Percentiles rank a stretch among this genome's conserved stretches.
phyloP scores from a whole-genome alignment of 2,113 vertebrate genomes.

The Noturus placidus region DNA sequence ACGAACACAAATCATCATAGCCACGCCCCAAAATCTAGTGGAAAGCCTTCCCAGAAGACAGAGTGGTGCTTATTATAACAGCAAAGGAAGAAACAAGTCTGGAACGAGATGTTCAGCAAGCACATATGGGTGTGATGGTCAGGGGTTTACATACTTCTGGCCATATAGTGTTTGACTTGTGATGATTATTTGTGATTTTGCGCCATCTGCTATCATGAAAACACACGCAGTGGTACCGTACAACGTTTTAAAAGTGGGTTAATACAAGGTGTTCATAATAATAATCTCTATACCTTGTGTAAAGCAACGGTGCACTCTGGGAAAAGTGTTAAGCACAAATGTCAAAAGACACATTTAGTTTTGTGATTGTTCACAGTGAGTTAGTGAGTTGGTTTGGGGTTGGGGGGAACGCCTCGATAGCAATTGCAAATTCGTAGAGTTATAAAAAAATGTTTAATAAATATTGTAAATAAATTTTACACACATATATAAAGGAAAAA shows the following conservation, averaged over 20 bases:
- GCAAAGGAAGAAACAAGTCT: neutral
- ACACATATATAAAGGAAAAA: no score
- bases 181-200: neutral
- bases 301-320: neutral
- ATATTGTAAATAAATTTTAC: no score
- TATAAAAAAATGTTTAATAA: no score
- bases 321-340: no score
- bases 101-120: no score
- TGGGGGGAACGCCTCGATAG: neutral
- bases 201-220: constrained; percentile 21
- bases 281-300: neutral
- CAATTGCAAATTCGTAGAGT: neutral
- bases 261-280: neutral
- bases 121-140: neutral
- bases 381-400: neutral
- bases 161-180: neutral
- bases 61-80: neutral
- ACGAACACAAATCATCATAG: neutral
- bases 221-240: neutral
- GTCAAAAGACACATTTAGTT: neutral
- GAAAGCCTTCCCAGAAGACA: neutral
- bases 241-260: neutral
- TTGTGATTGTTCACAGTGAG: neutral
- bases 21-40: neutral
- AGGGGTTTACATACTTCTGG: neutral